Evolutionary conservation across 2,888 invertebrate species (phyloP), one percentile per base, ranked within the genome.

Genomic region (Lagria hirta): DNA sequence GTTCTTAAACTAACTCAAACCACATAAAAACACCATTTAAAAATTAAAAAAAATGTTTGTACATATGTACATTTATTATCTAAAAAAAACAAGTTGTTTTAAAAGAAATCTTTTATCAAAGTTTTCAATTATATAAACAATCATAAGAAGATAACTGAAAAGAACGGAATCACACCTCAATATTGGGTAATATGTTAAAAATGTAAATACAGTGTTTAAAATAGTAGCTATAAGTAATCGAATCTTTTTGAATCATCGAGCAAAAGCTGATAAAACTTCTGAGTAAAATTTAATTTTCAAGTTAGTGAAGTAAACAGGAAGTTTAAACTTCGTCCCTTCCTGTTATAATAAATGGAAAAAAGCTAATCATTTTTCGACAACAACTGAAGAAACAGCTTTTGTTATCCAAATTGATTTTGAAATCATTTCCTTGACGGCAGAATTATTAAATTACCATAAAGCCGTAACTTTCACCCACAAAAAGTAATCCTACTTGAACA

Each of bases 211-310:
- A n/a, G n/a, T n/a, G n/a, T n/a, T n/a, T n/a, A n/a, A n/a, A n/a
- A n/a, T n/a, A n/a, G n/a, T n/a, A n/a, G n/a, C n/a, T n/a, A n/a
- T 8, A 20, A 32, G 28, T 43, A 49, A 49, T 49, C 47, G 46
- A 49, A 49, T 49, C 49, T 30, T 33, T 47, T 43, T 49, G 47
- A 47, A 47, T 35, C 43, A 28, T 37, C 36, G 32, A 49, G 20
- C 32, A 32, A 28, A 43, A 23, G 33, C 41, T 49, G 43, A 49
- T 49, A 32, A 47, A 43, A 49, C 45, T 38, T 42, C 43, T 29
- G 26, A 8, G 34, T 43, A 37, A 46, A 49, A 49, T 47, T 43
- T 43, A 38, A 49, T 49, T 49, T 49, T 33, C 42, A 40, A 40
- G 33, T 35, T 43, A 28, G 13, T 27, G 22, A 8, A 22, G 35